phyloP scores from a whole-genome alignment of 1,140 invertebrate species.

The Drosophila jambulina region DNA sequence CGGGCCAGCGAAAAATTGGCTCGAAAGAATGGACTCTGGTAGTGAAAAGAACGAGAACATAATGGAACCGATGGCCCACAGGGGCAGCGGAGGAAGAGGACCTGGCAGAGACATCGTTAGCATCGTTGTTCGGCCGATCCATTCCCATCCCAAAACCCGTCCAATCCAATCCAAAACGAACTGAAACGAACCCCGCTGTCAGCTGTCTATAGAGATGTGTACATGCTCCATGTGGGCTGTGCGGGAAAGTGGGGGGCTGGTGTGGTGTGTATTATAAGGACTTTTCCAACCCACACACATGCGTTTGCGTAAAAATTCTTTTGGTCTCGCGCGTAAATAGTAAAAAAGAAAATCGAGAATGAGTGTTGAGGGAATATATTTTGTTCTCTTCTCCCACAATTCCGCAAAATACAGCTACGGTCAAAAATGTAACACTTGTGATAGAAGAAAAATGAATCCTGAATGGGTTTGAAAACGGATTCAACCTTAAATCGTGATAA shows the following conservation, averaged over 20 bases:
- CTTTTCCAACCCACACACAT: conserved; percentile 27
- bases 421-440: background rate
- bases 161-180: conserved; percentile 42
- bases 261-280: conserved; percentile 20
- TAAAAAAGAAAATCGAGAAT: conserved; percentile 55
- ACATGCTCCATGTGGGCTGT: conserved; percentile 56
- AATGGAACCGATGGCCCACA: conserved; percentile 29
- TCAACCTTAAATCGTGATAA: background rate
- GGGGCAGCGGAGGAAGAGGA: conserved; percentile 19
- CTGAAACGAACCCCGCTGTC: conserved; percentile 37
- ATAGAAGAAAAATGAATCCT: background rate
- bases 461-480: too few species aligned
- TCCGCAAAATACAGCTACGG: background rate
- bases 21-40: conserved; percentile 41
- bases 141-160: conserved; percentile 19
- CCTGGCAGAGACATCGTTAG: conserved; percentile 51
- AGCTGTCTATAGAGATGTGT: conserved; percentile 60
- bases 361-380: conserved; percentile 27
- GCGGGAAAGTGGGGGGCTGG: background rate
- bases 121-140: conserved; percentile 19
- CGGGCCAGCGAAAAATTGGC: conserved; percentile 56
- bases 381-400: background rate
- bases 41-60: conserved; percentile 42
- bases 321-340: conserved; percentile 61
- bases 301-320: conserved; percentile 67